Percentiles rank a stretch among this genome's conserved stretches.
These are phyloP conservation scores for Tyria jacobaeae DNA, from an alignment of 2,888 invertebrate genomes.

Conservation along the genomic window DNA sequence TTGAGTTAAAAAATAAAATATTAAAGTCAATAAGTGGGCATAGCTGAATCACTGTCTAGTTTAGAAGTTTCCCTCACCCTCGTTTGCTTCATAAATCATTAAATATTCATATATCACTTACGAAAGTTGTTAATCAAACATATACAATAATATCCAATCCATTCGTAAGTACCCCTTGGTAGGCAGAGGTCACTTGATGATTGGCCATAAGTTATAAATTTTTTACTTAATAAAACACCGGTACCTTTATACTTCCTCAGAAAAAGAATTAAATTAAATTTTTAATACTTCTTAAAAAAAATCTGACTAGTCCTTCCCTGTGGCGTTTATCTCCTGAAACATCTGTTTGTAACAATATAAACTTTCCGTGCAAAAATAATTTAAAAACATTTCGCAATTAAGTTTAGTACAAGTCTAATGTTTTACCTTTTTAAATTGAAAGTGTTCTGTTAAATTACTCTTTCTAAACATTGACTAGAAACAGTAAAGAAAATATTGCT, in stretches of 20 bases:
- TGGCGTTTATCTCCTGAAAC: constrained; percentile 19
- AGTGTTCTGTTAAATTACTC: constrained; percentile 13
- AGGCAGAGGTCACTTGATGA: too few species aligned
- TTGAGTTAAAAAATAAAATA: constrained; percentile 3
- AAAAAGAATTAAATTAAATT: neutral
- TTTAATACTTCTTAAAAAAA: neutral
- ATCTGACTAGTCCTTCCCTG: constrained; percentile 13
- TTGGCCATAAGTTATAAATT: too few species aligned
- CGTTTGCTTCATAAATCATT: too few species aligned
- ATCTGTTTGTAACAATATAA: constrained; percentile 17
- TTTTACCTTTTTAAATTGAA: constrained; percentile 5
- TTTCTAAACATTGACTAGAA: constrained; percentile 16
- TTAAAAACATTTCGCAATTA: constrained; percentile 26
- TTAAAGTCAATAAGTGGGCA: neutral
- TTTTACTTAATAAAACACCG: too few species aligned
- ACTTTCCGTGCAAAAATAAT: constrained; percentile 15
- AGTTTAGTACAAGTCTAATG: neutral
- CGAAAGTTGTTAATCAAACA: too few species aligned
- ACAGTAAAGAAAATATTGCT: constrained; percentile 1
- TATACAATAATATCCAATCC: too few species aligned
- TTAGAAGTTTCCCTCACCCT: too few species aligned
- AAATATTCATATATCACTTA: too few species aligned
- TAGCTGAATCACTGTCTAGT: neutral
- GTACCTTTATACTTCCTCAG: too few species aligned
- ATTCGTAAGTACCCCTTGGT: too few species aligned